These are phyloP conservation scores for Pollenia griseotomentosa DNA, from an alignment of 2,888 invertebrate species.

Conservation along the genomic window DNA sequence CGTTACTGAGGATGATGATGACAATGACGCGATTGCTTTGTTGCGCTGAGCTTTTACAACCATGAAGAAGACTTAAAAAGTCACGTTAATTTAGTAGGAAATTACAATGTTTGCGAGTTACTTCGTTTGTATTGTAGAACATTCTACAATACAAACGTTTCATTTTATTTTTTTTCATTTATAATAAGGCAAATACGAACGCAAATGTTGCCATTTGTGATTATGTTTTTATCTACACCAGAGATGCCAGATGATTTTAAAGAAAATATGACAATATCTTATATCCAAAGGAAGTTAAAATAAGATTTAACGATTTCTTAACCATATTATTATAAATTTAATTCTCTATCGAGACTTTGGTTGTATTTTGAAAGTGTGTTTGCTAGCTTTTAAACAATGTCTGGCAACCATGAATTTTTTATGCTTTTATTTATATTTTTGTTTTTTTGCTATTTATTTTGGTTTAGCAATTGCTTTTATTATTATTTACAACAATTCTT, in stretches of 20 bases:
- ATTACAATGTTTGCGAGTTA: slow-evolving; percentile 62
- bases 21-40: slow-evolving; percentile 44
- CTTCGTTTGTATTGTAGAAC: slow-evolving; percentile 51
- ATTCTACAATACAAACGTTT: slow-evolving; percentile 8
- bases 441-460: slow-evolving; percentile 33
- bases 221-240: not conserved
- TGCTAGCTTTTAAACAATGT: not conserved
- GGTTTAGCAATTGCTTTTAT: slow-evolving; percentile 7
- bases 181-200: not conserved
- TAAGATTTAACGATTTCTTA: no score
- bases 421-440: slow-evolving; percentile 24
- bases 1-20: slow-evolving; percentile 46
- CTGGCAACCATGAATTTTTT: slow-evolving; percentile 9
- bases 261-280: not conserved
- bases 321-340: no score
- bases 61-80: slow-evolving; percentile 71
- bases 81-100: slow-evolving; percentile 71
- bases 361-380: not conserved
- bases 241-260: slow-evolving; percentile 1
- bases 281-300: no score
- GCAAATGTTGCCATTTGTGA: not conserved
- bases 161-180: not conserved
- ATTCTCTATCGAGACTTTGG: not conserved
- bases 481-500: slow-evolving; percentile 65
- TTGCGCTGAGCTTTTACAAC: slow-evolving; percentile 34